Base-by-base conservation (phyloP, 1,140 invertebrate genomes). In the Drosophila cardini region DNA sequence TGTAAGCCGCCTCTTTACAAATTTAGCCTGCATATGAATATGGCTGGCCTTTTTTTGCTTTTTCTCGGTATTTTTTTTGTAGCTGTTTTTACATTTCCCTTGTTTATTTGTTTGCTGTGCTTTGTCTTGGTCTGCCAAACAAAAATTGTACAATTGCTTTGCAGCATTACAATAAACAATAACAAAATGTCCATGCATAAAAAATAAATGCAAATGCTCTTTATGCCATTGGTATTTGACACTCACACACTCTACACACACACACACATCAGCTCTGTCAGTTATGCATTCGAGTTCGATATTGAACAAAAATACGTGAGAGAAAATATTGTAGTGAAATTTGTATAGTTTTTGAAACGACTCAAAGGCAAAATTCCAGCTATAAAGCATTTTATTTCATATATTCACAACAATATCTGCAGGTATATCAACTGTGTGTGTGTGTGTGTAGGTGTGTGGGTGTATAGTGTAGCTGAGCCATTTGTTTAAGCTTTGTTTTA, bases 291-390 rank as follows among this genome's bases (percentile, higher is more conserved):
- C 30, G 21, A 32, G 40, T 67, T 36, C 30, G 21, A 32, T 48
- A 58, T 58, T 75, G 53, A 48, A 56, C 63, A 62, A 61, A 64
- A 67, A 86, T 83, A 76, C 55, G 74, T 64, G 82, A 65, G 56
- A 45, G 42, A 80, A 86, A 86, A 86, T 85, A 76, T 86, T 87
- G 71, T 64, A 78, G 36, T 75, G 65, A 15, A 74, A 71, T 80
- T 80, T 62, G 72, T 67, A 79, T 43, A 82, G 48, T 87, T 86
- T 75, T 26, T 56, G 42, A 82, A 72, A 61, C 60, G 60, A 60
- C 56, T 76, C 68, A 68, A 81, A 80, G 58, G 61, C 73, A 70
- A 70, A 71, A 63, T 78, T 78, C 63, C 64, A 48, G 64, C 21
- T 65, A 46, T 56, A 60, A 80, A 80, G 76, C 50, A 63, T 78